Conservation (phyloP, 2,113 vertebrate species). For the human (Homo sapiens) region DNA sequence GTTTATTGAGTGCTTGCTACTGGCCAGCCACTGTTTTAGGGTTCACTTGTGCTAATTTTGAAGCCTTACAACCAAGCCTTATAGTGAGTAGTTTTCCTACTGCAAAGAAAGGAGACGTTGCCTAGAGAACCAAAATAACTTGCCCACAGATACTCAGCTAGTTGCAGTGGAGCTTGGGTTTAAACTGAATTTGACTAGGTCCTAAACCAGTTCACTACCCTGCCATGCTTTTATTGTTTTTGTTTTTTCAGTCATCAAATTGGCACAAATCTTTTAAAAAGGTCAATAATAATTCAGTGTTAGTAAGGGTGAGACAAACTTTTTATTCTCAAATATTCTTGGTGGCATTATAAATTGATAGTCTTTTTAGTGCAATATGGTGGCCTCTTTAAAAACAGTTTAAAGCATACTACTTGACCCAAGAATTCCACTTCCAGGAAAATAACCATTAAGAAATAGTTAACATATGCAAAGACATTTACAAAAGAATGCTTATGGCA, state of each 20-base stretch:
- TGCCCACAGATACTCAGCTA: neutral
- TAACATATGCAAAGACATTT: neutral
- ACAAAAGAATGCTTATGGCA: neutral
- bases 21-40: neutral
- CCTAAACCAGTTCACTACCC: neutral
- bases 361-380: neutral
- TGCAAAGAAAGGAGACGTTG: neutral
- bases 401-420: neutral
- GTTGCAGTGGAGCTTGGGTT: neutral
- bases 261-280: neutral
- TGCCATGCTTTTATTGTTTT: neutral
- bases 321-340: slow-evolving; percentile 25
- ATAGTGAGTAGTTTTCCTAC: neutral
- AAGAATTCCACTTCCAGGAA: neutral
- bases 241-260: neutral
- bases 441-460: neutral
- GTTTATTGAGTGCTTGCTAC: neutral
- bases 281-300: neutral
- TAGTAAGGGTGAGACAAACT: neutral
- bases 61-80: neutral
- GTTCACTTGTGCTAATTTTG: neutral
- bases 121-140: neutral
- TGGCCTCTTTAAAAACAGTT: neutral
- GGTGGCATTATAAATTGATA: neutral
- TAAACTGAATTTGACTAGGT: neutral